Base-by-base conservation (phyloP, 2,888 invertebrate species). In the Oxyteleia sp. region DNA sequence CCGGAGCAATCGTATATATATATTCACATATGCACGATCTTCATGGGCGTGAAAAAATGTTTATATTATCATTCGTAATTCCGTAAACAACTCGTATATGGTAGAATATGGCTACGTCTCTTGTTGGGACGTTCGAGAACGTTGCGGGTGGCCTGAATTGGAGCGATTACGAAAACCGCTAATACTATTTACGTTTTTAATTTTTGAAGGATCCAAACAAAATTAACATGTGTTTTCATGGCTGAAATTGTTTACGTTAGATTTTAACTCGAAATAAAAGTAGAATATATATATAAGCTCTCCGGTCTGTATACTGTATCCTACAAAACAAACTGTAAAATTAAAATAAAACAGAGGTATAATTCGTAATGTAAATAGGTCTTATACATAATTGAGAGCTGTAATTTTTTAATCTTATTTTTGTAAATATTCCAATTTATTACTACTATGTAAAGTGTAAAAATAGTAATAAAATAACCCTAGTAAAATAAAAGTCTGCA, bases 51-150 rank as follows among this genome's bases (percentile, higher is more conserved):
- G 91, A 93, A 92, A 93, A 93, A 93, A 92, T 92, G 93, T 93
- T 93, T 93, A 93, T 92, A 93, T 93, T 93, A 93, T 93, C 93
- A 93, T 93, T 88, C 88, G 92, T 93, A 93, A 93, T 93, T 93
- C 92, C 89, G 91, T 93, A 93, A 93, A 93, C 93, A 92, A 82
- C 86, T 71, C 61, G 76, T 55, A 82, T 78, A 84, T 75, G 86
- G 85, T 71, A 16, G 47, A 59, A 16, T 7, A 41, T 16, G 85
- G 79, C 85, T 85, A 82, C 74, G 84, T 78, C 69, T 84, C 71
- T 51, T 64, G 59, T 79, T 63, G 74, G 41, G 71, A 63, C 86
- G 84, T 61, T 82, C 81, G 29, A 74, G 84, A 85, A 84, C 92
- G 86, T 90, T 90, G 91, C 91, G 92, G 91, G 92, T 92, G 92